Conservation (phyloP, 2,113 vertebrate species). For the Aleadryas rufinucha region DNA sequence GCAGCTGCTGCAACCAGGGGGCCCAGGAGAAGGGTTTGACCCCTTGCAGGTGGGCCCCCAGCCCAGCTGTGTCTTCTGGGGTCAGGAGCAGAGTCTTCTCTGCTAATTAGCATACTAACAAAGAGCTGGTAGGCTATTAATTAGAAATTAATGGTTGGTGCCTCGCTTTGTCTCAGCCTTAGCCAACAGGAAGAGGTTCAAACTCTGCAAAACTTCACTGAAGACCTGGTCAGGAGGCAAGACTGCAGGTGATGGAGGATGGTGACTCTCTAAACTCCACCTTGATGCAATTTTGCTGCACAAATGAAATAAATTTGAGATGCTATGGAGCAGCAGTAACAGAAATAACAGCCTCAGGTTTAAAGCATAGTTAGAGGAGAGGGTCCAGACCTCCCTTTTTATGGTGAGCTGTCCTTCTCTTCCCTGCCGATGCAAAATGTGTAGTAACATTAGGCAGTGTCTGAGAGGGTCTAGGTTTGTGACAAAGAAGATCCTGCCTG, state of each 20-base stretch:
- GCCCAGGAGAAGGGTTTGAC: background rate
- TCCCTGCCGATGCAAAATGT: background rate
- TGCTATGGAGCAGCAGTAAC: fast-evolving
- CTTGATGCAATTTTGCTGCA: background rate
- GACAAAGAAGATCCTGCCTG: too few species aligned
- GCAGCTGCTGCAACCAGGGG: background rate
- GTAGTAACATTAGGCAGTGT: background rate
- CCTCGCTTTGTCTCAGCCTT: background rate
- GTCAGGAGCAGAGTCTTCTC: background rate
- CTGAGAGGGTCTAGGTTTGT: background rate
- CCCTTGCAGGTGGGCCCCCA: background rate
- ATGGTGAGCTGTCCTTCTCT: background rate
- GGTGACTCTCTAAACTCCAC: background rate
- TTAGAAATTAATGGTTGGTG: background rate
- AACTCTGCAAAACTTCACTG: background rate
- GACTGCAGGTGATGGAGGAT: background rate
- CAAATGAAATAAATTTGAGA: background rate
- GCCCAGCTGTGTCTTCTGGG: fast-evolving
- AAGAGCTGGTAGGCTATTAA: background rate
- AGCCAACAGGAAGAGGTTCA: background rate
- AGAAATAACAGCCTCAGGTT: background rate
- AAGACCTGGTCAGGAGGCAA: background rate
- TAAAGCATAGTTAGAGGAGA: background rate
- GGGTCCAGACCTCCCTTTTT: background rate
- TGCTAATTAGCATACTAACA: background rate